A percentile compares a stretch with the other conserved stretches of the same genome.
phyloP scores from a whole-genome alignment of 1,140 invertebrate genomes.

The Uloborus diversus region DNA sequence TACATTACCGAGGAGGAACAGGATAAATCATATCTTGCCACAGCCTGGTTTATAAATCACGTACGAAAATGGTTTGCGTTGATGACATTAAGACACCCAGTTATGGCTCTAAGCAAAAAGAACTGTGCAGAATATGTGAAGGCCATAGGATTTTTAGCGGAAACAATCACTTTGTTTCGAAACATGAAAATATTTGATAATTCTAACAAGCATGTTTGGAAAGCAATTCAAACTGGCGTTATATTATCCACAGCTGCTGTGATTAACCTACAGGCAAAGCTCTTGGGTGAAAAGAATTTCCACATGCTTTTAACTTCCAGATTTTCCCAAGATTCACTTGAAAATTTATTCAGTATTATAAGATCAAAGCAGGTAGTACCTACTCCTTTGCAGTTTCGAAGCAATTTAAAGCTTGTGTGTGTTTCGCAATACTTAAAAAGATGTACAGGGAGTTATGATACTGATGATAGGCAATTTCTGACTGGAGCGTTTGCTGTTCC shows the following conservation, averaged over 20 bases:
- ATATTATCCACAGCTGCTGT: neutral
- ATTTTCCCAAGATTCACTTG: neutral
- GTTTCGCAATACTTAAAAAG: too few species aligned
- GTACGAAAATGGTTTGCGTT: neutral
- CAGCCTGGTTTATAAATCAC: neutral
- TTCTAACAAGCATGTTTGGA: neutral
- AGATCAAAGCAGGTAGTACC: slow-evolving; percentile 6
- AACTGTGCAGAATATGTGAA: neutral
- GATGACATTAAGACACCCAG: neutral
- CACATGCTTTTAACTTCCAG: neutral
- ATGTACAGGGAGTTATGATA: too few species aligned
- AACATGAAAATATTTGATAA: neutral
- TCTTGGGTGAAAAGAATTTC: neutral
- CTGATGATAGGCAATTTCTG: too few species aligned
- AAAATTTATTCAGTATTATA: neutral
- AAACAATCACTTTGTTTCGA: neutral
- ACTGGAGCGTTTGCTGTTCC: too few species aligned
- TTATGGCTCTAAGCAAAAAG: too few species aligned
- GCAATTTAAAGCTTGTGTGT: too few species aligned
- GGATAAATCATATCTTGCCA: neutral
- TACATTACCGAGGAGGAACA: neutral
- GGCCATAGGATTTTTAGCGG: neutral
- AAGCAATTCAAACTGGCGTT: neutral
- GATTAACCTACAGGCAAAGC: neutral
- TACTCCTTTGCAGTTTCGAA: too few species aligned